Conservation (phyloP, 2,888 invertebrate species). For the Spilarctia lutea region DNA sequence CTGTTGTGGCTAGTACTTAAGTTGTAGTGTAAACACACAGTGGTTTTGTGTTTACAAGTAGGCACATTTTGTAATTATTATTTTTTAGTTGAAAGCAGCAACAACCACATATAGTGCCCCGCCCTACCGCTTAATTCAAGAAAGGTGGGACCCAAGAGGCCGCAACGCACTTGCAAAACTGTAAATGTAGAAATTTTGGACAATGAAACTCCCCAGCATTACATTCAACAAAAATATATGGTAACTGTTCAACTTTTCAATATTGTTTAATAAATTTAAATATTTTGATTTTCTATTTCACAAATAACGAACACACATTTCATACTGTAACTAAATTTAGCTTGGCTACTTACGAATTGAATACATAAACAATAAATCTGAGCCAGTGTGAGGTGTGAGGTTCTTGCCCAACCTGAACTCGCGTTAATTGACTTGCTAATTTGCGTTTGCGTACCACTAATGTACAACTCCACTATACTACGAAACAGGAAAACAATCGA, state of each 20-base stretch:
- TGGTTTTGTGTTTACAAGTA: not conserved
- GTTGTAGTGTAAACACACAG: not conserved
- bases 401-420: slow-evolving; percentile 63
- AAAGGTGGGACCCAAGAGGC: too few species aligned
- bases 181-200: not conserved
- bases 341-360: slow-evolving; percentile 41
- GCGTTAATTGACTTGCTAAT: slow-evolving; percentile 72
- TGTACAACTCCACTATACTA: slow-evolving; percentile 42
- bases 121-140: too few species aligned
- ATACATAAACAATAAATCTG: slow-evolving; percentile 53
- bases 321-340: not conserved
- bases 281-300: not conserved
- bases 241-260: not conserved
- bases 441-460: slow-evolving; percentile 55
- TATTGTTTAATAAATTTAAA: not conserved
- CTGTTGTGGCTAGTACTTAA: not conserved
- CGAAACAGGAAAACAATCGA: slow-evolving; percentile 41
- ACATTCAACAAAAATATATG: not conserved
- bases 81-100: too few species aligned
- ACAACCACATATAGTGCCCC: too few species aligned
- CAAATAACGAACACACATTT: not conserved
- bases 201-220: not conserved
- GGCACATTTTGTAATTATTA: too few species aligned
- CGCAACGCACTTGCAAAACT: too few species aligned
- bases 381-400: slow-evolving; percentile 41